Conservation (phyloP, 1,140 invertebrate genomes). For the Achroia grisella region DNA sequence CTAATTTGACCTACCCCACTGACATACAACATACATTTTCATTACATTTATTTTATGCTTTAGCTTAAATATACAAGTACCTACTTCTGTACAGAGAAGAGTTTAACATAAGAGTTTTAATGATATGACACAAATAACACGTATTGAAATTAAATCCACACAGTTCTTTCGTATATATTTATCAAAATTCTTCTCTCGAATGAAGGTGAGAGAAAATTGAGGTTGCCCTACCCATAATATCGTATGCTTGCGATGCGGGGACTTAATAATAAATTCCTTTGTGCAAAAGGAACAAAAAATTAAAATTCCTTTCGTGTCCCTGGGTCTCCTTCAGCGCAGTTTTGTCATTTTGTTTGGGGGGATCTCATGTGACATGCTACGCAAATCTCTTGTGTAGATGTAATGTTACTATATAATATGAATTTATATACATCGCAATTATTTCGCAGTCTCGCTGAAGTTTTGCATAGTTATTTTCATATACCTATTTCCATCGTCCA, state of each 20-base stretch:
- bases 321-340: conserved; percentile 35
- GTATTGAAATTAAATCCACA: not conserved
- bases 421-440: conserved; percentile 4
- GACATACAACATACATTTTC: no score
- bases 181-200: conserved; percentile 38
- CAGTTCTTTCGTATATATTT: conserved; percentile 7
- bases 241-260: conserved; percentile 41
- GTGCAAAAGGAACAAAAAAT: conserved; percentile 55
- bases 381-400: conserved; percentile 35
- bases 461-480: conserved; percentile 1
- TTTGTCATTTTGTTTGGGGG: conserved; percentile 51
- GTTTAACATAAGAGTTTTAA: no score
- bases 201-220: conserved; percentile 29
- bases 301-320: conserved; percentile 54
- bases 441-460: conserved; percentile 1
- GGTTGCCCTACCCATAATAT: conserved; percentile 30
- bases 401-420: not conserved
- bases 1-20: no score
- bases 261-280: conserved; percentile 61
- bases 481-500: not conserved
- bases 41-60: no score
- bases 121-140: conserved; percentile 1
- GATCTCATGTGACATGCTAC: conserved; percentile 35
- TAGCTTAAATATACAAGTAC: no score
- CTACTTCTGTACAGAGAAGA: no score